Evolutionary conservation across 2,888 invertebrate genomes (phyloP).

Genomic region (Spicauda simplicius): DNA sequence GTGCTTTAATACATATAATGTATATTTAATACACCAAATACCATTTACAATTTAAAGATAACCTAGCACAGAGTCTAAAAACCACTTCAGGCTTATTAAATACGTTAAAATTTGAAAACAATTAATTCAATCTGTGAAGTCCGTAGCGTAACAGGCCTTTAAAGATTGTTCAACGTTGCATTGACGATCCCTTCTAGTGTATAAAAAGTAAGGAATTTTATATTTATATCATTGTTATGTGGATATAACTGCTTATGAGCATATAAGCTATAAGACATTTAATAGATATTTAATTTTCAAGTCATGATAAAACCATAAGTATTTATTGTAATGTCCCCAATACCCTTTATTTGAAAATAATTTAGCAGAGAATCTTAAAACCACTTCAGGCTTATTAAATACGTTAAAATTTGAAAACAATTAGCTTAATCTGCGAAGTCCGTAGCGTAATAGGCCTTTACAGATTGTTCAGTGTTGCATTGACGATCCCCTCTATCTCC

Average conservation of each 20-base stretch:
- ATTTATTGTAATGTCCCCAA: no score
- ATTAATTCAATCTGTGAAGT: constrained; percentile 33
- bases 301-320: no score
- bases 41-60: no score
- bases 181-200: constrained; percentile 79
- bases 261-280: no score
- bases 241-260: no score
- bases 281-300: no score
- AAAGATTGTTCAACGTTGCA: constrained; percentile 79
- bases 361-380: not conserved
- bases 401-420: constrained; percentile 11
- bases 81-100: not conserved
- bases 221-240: no score
- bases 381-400: not conserved
- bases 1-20: no score
- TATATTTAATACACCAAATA: no score
- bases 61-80: not conserved
- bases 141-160: constrained; percentile 27
- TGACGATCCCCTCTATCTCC: constrained; percentile 78
- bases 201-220: no score
- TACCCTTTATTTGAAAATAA: no score
- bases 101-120: constrained; percentile 6
- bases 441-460: constrained; percentile 29
- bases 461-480: constrained; percentile 80
- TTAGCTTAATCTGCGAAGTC: constrained; percentile 32